Evolutionary conservation across 2,888 invertebrate species (phyloP).

Genomic region (Pheosia gnoma): DNA sequence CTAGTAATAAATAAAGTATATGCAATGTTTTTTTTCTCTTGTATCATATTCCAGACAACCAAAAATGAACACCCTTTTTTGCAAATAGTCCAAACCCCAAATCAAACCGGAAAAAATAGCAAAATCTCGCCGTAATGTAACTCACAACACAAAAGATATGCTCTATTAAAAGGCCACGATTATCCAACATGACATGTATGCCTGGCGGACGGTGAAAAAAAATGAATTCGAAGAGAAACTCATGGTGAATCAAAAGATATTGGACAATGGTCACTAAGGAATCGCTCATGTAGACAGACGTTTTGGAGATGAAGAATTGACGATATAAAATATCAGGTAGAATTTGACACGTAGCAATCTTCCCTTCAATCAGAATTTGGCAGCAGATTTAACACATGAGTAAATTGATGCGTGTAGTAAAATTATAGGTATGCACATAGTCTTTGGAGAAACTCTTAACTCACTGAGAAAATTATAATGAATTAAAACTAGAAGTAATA

Average conservation of each 20-base stretch:
- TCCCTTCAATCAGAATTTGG: conserved; percentile 58
- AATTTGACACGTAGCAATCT: conserved; percentile 70
- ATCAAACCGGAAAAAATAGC: conserved; percentile 46
- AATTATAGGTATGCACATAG: too few species aligned
- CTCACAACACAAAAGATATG: conserved; percentile 49
- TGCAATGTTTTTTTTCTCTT: too few species aligned
- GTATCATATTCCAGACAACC: too few species aligned
- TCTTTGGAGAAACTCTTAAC: too few species aligned
- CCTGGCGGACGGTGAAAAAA: conserved; percentile 56
- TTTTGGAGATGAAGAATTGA: conserved; percentile 60
- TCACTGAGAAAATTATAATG: too few species aligned
- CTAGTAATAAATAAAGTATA: too few species aligned
- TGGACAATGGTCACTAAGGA: conserved; percentile 81
- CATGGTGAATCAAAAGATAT: conserved; percentile 75
- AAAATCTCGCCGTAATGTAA: conserved; percentile 58
- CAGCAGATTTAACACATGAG: conserved; percentile 30
- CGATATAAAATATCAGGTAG: conserved; percentile 74
- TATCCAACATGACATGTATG: conserved; percentile 64
- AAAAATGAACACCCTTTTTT: neutral
- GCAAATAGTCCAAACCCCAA: conserved; percentile 23
- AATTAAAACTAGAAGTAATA: too few species aligned
- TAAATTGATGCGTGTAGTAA: neutral
- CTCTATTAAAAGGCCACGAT: conserved; percentile 59
- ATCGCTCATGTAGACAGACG: conserved; percentile 61
- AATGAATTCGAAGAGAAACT: conserved; percentile 54